phyloP scores from a whole-genome alignment of 2,888 invertebrate genomes.

The Scaptomyza reducta region DNA sequence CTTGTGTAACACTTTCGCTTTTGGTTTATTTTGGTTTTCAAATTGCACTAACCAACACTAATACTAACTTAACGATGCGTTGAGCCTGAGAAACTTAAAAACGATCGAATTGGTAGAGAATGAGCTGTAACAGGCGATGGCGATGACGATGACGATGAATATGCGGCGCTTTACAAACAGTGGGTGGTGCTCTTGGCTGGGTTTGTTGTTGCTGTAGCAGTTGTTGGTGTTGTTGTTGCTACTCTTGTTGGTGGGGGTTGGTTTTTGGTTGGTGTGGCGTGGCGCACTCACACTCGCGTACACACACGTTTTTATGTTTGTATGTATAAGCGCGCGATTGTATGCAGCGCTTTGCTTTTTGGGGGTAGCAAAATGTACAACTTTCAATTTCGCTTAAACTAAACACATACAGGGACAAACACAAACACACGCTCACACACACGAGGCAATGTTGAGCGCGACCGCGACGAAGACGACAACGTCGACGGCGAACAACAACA shows the following conservation, averaged over 20 bases:
- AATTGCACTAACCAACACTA: constrained; percentile 51
- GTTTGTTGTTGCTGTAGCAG: constrained; percentile 26
- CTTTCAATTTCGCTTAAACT: constrained; percentile 79
- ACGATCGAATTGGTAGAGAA: constrained; percentile 46
- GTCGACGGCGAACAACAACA: constrained; percentile 58
- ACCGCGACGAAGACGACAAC: constrained; percentile 44
- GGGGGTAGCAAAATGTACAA: constrained; percentile 78
- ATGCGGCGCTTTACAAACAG: constrained; percentile 56
- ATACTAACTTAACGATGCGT: constrained; percentile 38
- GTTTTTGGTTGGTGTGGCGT: constrained; percentile 68
- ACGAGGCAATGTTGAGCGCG: constrained; percentile 39
- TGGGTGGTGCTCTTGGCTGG: constrained; percentile 69
- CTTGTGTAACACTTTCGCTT: constrained; percentile 69
- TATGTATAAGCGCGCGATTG: constrained; percentile 70
- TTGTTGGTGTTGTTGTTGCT: constrained; percentile 46
- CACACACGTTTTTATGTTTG: constrained; percentile 43
- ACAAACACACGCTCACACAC: constrained; percentile 42
- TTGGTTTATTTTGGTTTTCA: constrained; percentile 44
- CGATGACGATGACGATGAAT: constrained; percentile 61
- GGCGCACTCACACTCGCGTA: constrained; percentile 42
- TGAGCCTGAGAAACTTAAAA: constrained; percentile 44
- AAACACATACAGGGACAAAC: constrained; percentile 58
- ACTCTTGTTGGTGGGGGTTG: constrained; percentile 74
- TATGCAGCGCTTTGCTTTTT: constrained; percentile 79
- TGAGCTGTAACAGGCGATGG: constrained; percentile 54